Evolutionary conservation across 2,888 invertebrate genomes (phyloP), one percentile per base, ranked within the genome.

Genomic region (Oscheius sp.): DNA sequence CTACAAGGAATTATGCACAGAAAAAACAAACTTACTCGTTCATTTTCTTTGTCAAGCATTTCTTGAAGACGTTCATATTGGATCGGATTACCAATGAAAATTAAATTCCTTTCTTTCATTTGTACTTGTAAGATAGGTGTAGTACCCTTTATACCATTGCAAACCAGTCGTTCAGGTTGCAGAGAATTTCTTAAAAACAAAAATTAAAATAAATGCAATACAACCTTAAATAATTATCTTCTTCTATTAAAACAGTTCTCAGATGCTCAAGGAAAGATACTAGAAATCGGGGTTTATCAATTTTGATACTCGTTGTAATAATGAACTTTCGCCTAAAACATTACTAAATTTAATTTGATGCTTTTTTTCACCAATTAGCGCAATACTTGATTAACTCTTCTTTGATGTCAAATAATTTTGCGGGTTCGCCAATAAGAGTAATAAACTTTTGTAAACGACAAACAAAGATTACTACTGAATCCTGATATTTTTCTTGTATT

Each of bases 241-340:
- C 3, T 47, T 47, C 22, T 47, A 24, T 12, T 17, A 54, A 4
- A 33, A 54, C 17, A 4, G 9, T 20, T 20, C 20, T 2, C 2
- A 54, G 17, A 33, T 54, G 20, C 1, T 54, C 54, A 1, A 2
- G 2, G 33, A 54, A 54, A 33, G n/a, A 20, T 17, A 17, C 33
- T 20, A 54, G 32, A 24, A 54, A 54, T 17, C 54, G 54, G 17
- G 54, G 54, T 22, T 54, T 22, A 41, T 41, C 12, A 41, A 41
- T 41, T 17, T 20, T 17, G 14, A 41, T 41, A 4, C 20, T 41
- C 12, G 41, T 20, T 2, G 4, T 41, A 12, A 41, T 12, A 6
- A 12, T 41, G 41, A 17, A 41, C 20, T 12, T 41, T 17, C 12
- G 4, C 12, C 41, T 41, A 12, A 36, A 36, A 8, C 41, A 41